These are phyloP conservation scores for Zaprionus lachaisei DNA, from an alignment of 1,140 invertebrate species.

Conservation along the genomic window DNA sequence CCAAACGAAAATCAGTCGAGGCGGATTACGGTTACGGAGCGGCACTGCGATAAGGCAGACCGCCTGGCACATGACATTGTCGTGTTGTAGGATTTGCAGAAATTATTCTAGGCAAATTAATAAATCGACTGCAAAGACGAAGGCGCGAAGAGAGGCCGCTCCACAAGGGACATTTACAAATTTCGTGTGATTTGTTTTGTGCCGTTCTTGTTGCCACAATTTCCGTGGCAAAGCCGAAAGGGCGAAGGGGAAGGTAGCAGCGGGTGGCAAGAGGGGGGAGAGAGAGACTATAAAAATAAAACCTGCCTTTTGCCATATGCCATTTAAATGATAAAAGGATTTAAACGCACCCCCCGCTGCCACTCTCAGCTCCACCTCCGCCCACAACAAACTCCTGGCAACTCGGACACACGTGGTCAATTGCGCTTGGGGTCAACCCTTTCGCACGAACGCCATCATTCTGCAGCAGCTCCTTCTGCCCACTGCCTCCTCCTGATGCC, in stretches of 20 bases:
- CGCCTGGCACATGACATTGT: conserved; percentile 41
- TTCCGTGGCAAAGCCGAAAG: conserved; percentile 39
- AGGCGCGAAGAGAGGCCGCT: conserved; percentile 35
- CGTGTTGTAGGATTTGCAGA: conserved; percentile 23
- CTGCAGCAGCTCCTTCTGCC: conserved; percentile 41
- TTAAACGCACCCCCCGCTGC: conserved; percentile 34
- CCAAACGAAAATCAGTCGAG: not conserved
- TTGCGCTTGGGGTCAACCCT: conserved; percentile 82
- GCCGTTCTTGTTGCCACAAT: conserved; percentile 53
- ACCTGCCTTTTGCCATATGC: conserved; percentile 80
- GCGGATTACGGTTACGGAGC: conserved; percentile 24
- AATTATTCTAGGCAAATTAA: conserved; percentile 71
- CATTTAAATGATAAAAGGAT: conserved; percentile 83
- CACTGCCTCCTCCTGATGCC: conserved; percentile 8
- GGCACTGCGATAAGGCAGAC: not conserved
- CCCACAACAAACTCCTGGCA: conserved; percentile 52
- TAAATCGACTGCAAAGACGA: conserved; percentile 53
- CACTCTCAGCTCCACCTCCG: conserved; percentile 3
- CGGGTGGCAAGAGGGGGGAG: not conserved
- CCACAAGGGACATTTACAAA: conserved; percentile 74
- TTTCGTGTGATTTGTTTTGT: conserved; percentile 69
- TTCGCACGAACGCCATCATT: conserved; percentile 78
- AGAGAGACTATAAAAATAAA: conserved; percentile 74
- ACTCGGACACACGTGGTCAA: conserved; percentile 74
- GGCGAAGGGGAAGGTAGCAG: not conserved